Evolutionary conservation across 2,888 invertebrate species (phyloP).

Genomic region (Mechanitis mazaeus): DNA sequence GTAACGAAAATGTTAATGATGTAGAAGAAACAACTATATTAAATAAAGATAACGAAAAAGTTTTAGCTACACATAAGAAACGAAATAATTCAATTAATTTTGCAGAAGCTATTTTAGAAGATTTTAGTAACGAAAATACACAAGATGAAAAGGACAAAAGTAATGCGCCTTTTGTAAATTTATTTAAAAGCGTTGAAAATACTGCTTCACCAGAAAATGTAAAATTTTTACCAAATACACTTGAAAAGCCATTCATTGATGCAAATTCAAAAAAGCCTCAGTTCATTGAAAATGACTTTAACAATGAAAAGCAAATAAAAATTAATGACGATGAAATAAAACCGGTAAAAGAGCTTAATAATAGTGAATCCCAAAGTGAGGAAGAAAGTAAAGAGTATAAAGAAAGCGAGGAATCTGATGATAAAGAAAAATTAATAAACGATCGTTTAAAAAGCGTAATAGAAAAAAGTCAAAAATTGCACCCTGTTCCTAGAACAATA

Average conservation of each 20-base stretch:
- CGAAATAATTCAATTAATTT: constrained; percentile 31
- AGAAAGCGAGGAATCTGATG: constrained; percentile 28
- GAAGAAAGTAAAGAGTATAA: constrained; percentile 26
- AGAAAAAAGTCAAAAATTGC: constrained; percentile 39
- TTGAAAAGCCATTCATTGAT: constrained; percentile 8
- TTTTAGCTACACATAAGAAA: constrained; percentile 24
- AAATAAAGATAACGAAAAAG: constrained; percentile 26
- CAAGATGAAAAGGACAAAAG: constrained; percentile 45
- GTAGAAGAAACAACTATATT: constrained; percentile 10
- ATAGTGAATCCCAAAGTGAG: constrained; percentile 39
- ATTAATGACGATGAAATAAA: constrained; percentile 61
- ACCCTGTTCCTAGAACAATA: constrained; percentile 8
- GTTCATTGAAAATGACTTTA: constrained; percentile 32
- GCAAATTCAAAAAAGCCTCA: constrained; percentile 28
- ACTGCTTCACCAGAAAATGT: not conserved
- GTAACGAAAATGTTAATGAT: constrained; percentile 13
- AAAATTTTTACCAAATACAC: constrained; percentile 29
- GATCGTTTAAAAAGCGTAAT: constrained; percentile 20
- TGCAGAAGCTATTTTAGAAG: constrained; percentile 48
- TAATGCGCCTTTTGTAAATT: constrained; percentile 32
- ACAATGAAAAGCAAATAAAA: constrained; percentile 35
- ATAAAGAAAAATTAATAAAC: constrained; percentile 11
- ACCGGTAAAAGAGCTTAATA: constrained; percentile 62
- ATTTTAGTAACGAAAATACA: constrained; percentile 52
- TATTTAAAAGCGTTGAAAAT: not conserved